phyloP scores from a whole-genome alignment of 1,140 invertebrate genomes.

The Drosophila mayri region DNA sequence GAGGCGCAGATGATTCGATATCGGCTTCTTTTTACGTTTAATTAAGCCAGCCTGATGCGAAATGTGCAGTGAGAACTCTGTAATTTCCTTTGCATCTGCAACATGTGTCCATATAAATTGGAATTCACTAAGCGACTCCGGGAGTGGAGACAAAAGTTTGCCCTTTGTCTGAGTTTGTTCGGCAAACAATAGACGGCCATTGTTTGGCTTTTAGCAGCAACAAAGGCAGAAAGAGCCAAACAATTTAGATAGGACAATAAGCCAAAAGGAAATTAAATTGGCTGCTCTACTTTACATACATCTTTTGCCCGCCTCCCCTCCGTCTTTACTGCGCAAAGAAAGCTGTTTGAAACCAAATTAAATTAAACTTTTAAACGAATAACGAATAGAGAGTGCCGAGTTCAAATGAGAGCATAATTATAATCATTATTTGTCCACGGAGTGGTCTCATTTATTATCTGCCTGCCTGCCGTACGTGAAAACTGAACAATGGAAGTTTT shows the following conservation, averaged over 20 bases:
- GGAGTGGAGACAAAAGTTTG: slow-evolving; percentile 54
- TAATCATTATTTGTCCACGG: slow-evolving; percentile 30
- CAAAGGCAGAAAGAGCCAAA: slow-evolving; percentile 65
- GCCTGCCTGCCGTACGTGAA: slow-evolving; percentile 1
- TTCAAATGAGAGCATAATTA: slow-evolving; percentile 34
- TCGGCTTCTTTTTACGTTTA: slow-evolving; percentile 47
- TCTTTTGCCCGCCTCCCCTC: neutral
- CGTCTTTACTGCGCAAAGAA: slow-evolving; percentile 31
- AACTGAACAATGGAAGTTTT: slow-evolving; percentile 2
- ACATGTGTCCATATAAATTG: slow-evolving; percentile 45
- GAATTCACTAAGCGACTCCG: slow-evolving; percentile 47
- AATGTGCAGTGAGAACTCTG: slow-evolving; percentile 63
- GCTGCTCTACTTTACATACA: slow-evolving; percentile 34
- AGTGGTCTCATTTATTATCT: slow-evolving; percentile 21
- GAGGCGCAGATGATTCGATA: slow-evolving; percentile 20
- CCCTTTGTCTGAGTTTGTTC: slow-evolving; percentile 58
- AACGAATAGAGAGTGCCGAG: neutral
- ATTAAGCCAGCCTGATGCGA: slow-evolving; percentile 55
- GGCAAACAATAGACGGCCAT: slow-evolving; percentile 70
- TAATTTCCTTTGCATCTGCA: slow-evolving; percentile 75
- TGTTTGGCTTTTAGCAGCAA: slow-evolving; percentile 81
- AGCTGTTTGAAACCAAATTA: slow-evolving; percentile 42
- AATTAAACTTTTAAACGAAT: slow-evolving; percentile 43
- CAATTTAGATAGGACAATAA: slow-evolving; percentile 76
- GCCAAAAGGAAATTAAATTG: slow-evolving; percentile 63